Percentiles rank a stretch among this genome's conserved stretches.
Conservation (phyloP, 2,888 invertebrate genomes). For the Temnothorax rugatulus region DNA sequence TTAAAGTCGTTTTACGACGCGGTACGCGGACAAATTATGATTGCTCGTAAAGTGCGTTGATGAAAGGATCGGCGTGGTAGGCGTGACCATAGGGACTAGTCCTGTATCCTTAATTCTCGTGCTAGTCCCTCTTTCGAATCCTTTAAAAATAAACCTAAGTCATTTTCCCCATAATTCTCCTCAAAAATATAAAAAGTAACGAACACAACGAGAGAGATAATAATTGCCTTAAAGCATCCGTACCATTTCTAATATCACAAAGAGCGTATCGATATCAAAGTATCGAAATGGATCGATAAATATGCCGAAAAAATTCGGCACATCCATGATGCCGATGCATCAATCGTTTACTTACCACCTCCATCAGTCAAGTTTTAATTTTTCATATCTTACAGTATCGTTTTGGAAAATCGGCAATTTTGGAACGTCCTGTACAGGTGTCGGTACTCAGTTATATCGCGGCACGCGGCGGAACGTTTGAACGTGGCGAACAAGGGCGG, state of each 20-base stretch:
- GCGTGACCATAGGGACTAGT: neutral
- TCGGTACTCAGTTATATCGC: slow-evolving; percentile 56
- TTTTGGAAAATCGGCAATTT: neutral
- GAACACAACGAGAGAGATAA: neutral
- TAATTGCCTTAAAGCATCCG: neutral
- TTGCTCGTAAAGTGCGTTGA: slow-evolving; percentile 37
- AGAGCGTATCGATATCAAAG: neutral
- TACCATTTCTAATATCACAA: neutral
- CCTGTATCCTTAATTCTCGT: neutral
- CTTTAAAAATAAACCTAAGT: neutral
- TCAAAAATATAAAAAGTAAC: neutral
- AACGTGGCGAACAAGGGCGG: slow-evolving; percentile 66
- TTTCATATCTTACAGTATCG: neutral
- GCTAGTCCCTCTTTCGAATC: neutral
- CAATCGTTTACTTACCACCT: neutral
- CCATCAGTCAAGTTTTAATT: neutral
- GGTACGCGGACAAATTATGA: slow-evolving; percentile 42
- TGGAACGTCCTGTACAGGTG: slow-evolving; percentile 45
- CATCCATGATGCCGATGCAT: neutral
- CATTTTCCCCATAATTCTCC: neutral
- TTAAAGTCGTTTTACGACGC: slow-evolving; percentile 39
- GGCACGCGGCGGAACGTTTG: slow-evolving; percentile 66
- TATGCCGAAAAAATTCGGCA: neutral
- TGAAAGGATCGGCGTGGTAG: slow-evolving; percentile 29
- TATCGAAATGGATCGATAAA: neutral